Base-by-base conservation (phyloP, 2,888 invertebrate genomes). In the Luperina testacea region DNA sequence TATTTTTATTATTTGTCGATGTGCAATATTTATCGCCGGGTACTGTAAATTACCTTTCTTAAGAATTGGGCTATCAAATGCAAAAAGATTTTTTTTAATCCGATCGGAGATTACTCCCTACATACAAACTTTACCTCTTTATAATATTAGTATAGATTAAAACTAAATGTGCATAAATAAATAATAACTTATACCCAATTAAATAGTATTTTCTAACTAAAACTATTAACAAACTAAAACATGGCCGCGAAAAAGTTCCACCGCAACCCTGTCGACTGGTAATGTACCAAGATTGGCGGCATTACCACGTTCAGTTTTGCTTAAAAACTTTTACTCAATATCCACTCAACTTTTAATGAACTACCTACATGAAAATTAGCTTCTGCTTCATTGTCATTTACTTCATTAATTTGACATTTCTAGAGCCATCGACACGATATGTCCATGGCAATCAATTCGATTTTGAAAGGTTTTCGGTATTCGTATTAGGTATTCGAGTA, bases 361-460 rank as follows among this genome's bases (percentile, higher is more conserved):
- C 27, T 24, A 32, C 4, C 27, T 27, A 32, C 32, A 32, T 20
- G 1, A 11, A 64, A 20, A 64, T 64, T 20, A 20, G 20, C 13
- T 24, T 38, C 20, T 20, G 32, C 63, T 63, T 63, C 63, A 32
- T 20, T 11, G 11, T 20, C 20, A 64, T 38, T 64, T 13, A 20
- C 24, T 24, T 64, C 0, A 20, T 38, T 24, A 7, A 9, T n/a
- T 65, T 38, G 11, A 38, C 17, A 59, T 57, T 51, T 75, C 42
- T 20, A 20, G 8, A 53, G 57, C 15, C 32, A 63, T 59, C 20
- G 24, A 0, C 4, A n/a, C 6, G 5, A 17, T 53, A 51, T 24
- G 13, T 8, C 15, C 32, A 32, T 24, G 11, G 8, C 11, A 32
- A 48, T 76, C 45, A 67, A 77, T 78, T 74, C 45, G 68, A 67